phyloP scores from a whole-genome alignment of 2,797 vertebrate species.

The Chaetophractus vellerosus region DNA sequence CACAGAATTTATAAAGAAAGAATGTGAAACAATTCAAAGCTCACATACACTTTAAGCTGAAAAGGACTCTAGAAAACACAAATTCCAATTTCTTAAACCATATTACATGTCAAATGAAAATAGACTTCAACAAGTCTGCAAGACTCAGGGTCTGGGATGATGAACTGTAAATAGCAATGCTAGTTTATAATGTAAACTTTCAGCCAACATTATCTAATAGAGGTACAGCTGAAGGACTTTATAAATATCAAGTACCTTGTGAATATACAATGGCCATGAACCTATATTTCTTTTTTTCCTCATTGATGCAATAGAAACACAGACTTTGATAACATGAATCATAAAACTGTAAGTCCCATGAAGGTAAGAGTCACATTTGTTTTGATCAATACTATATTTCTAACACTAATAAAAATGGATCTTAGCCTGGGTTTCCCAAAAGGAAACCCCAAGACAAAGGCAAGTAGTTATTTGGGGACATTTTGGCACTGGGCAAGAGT shows the following conservation, averaged over 20 bases:
- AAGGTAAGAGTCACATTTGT: not conserved
- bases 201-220: not conserved
- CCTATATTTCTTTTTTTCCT: not conserved
- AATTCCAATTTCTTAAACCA: not conserved
- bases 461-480: not conserved
- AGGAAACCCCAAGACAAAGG: not conserved
- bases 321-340: not conserved
- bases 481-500: not conserved
- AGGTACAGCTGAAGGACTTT: not conserved
- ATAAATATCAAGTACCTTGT: not conserved
- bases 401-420: not conserved
- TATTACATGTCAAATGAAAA: not conserved
- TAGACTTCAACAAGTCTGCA: not conserved
- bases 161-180: not conserved
- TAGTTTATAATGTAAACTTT: not conserved
- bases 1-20: not conserved
- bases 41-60: not conserved
- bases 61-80: constrained; percentile 7
- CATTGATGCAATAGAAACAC: not conserved
- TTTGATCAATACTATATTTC: not conserved
- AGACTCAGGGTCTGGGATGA: not conserved
- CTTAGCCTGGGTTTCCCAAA: not conserved
- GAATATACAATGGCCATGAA: not conserved
- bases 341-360: not conserved
- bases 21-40: not conserved